Conservation (phyloP, 2,888 invertebrate species). For the Ditula angustiorana region DNA sequence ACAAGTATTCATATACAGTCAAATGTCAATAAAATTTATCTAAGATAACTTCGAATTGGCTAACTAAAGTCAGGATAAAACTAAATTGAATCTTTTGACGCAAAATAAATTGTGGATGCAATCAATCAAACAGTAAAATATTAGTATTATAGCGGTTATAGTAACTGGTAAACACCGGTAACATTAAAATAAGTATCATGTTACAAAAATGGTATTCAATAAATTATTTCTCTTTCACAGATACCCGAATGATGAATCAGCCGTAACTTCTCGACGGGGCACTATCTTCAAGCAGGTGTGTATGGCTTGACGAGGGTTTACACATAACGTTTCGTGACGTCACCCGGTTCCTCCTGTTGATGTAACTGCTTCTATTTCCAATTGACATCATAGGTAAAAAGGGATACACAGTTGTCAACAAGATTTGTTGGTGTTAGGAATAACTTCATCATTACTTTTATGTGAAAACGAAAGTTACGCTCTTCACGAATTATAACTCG, state of each 20-base stretch:
- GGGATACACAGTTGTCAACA: not conserved
- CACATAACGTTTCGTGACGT: constrained; percentile 25
- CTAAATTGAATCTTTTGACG: too few relatives aligned
- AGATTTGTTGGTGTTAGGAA: not conserved
- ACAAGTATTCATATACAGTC: too few relatives aligned
- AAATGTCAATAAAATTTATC: too few relatives aligned
- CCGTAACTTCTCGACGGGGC: constrained; percentile 58
- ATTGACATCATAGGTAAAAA: not conserved
- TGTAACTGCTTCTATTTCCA: not conserved
- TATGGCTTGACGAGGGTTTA: constrained; percentile 43
- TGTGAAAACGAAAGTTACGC: too few relatives aligned
- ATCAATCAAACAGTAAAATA: too few relatives aligned
- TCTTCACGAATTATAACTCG: too few relatives aligned
- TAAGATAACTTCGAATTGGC: too few relatives aligned
- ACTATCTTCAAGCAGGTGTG: constrained; percentile 60
- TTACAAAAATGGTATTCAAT: not conserved
- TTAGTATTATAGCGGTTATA: not conserved
- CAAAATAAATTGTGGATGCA: too few relatives aligned
- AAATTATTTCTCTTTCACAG: constrained; percentile 50
- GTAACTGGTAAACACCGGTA: too few relatives aligned
- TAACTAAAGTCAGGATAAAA: too few relatives aligned
- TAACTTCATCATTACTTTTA: not conserved
- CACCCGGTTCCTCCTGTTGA: constrained; percentile 4
- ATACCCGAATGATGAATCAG: constrained; percentile 57
- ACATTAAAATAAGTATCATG: not conserved